A percentile compares a stretch with the other conserved stretches of the same genome.
Evolutionary conservation across 1,140 invertebrate species (phyloP).

Genomic region (Hypsibius dujardini): DNA sequence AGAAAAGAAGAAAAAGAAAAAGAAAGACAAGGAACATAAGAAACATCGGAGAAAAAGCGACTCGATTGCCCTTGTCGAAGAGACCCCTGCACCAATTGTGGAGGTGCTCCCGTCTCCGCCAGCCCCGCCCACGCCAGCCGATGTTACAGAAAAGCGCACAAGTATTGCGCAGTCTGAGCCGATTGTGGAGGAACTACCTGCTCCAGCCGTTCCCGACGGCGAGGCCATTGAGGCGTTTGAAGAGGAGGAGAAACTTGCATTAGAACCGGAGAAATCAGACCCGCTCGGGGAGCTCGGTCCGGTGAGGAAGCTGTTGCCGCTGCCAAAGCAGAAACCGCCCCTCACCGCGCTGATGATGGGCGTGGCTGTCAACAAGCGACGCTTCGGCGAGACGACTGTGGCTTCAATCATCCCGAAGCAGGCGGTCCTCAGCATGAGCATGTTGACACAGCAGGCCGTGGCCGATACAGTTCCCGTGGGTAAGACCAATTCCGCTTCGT

Average conservation of each 20-base stretch:
- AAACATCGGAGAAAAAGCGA: slow-evolving; percentile 6
- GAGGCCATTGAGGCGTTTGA: slow-evolving; percentile 2
- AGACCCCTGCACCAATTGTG: too few species aligned
- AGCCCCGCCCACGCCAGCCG: background rate
- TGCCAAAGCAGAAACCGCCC: too few species aligned
- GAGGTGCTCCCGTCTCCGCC: background rate
- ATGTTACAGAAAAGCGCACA: background rate
- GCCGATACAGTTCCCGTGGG: background rate
- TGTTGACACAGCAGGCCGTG: background rate
- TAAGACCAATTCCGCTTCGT: too few species aligned
- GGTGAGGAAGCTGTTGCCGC: too few species aligned
- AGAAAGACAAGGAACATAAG: too few species aligned
- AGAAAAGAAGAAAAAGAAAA: background rate
- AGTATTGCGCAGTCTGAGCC: background rate
- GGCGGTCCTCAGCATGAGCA: background rate
- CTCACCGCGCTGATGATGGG: too few species aligned
- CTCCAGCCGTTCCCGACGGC: background rate
- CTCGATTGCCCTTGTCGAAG: too few species aligned
- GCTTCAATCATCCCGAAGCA: background rate
- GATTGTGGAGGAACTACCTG: background rate
- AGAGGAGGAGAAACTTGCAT: too few species aligned
- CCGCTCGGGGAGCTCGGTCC: too few species aligned
- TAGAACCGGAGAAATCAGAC: too few species aligned
- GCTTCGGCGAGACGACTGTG: too few species aligned
- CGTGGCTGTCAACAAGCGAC: too few species aligned